Conservation (phyloP, 2,113 vertebrate genomes). For the Bufo bufo region DNA sequence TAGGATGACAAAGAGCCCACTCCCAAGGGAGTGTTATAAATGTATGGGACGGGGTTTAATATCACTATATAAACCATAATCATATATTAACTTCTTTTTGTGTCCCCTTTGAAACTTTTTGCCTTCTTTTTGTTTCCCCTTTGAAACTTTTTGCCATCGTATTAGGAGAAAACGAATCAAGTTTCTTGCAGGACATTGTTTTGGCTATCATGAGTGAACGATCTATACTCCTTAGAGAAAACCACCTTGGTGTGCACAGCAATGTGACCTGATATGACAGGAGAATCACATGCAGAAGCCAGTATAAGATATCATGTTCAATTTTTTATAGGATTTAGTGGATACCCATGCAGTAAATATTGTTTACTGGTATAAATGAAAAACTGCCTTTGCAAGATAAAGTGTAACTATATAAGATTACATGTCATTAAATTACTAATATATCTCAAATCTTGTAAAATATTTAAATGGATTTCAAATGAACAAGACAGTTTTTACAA, state of each 20-base stretch:
- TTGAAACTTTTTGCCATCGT: slow-evolving; percentile 1
- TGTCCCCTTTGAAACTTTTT: slow-evolving; percentile 1
- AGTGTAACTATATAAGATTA: slow-evolving; percentile 8
- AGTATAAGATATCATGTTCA: slow-evolving; percentile 1
- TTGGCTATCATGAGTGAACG: background rate
- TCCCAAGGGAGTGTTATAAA: too few species aligned
- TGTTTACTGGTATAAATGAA: slow-evolving; percentile 12
- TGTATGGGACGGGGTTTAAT: too few species aligned
- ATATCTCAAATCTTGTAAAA: background rate
- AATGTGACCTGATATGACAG: slow-evolving; percentile 12
- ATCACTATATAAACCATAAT: too few species aligned
- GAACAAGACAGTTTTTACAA: background rate
- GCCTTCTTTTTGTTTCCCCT: background rate
- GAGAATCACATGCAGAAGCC: background rate
- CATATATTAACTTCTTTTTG: too few species aligned
- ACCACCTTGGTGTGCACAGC: background rate
- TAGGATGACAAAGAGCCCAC: too few species aligned
- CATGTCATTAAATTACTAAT: background rate
- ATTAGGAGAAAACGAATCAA: background rate
- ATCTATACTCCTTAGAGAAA: background rate
- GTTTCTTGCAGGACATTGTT: background rate
- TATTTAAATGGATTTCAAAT: background rate
- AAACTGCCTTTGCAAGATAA: background rate
- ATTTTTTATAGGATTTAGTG: slow-evolving; percentile 47
- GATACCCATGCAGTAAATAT: slow-evolving; percentile 31